Conservation (phyloP, 1,140 invertebrate genomes). For the Chironomus tepperi region DNA sequence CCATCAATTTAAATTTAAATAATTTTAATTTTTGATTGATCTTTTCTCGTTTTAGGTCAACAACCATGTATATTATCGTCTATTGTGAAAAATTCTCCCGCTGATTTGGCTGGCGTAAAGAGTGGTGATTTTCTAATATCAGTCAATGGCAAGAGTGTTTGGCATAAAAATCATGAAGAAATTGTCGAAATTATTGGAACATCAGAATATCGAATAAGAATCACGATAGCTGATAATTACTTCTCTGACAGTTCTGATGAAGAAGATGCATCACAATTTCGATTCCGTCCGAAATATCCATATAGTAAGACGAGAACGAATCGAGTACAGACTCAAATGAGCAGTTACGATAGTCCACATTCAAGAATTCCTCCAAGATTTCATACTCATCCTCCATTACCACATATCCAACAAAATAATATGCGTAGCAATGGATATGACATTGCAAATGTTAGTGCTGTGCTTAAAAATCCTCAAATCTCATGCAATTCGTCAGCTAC, state of each 20-base stretch:
- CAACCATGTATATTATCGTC: conserved; percentile 83
- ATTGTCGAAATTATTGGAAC: conserved; percentile 83
- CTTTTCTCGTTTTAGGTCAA: conserved; percentile 44
- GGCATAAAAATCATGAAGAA: conserved; percentile 82
- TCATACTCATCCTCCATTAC: conserved; percentile 27
- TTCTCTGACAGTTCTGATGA: conserved; percentile 63
- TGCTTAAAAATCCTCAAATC: conserved; percentile 38
- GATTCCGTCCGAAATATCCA: conserved; percentile 25
- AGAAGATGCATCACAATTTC: conserved; percentile 30
- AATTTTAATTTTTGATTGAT: not conserved
- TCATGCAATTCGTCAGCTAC: conserved; percentile 41
- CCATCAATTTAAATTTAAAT: not conserved
- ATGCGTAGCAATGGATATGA: conserved; percentile 31
- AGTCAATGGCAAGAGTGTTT: conserved; percentile 83
- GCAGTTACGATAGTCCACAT: conserved; percentile 29
- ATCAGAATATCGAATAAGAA: conserved; percentile 63
- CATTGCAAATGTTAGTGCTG: conserved; percentile 40
- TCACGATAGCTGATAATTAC: conserved; percentile 83
- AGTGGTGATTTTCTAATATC: conserved; percentile 86
- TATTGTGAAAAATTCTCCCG: conserved; percentile 75
- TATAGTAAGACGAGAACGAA: conserved; percentile 23
- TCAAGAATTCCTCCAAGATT: conserved; percentile 11
- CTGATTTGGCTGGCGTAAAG: conserved; percentile 73
- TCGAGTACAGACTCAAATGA: conserved; percentile 24
- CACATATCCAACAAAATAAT: conserved; percentile 29